These are phyloP conservation scores for Cladopsammia gracilis DNA, from an alignment of 64 coral and sea anemone species.

Conservation along the genomic window DNA sequence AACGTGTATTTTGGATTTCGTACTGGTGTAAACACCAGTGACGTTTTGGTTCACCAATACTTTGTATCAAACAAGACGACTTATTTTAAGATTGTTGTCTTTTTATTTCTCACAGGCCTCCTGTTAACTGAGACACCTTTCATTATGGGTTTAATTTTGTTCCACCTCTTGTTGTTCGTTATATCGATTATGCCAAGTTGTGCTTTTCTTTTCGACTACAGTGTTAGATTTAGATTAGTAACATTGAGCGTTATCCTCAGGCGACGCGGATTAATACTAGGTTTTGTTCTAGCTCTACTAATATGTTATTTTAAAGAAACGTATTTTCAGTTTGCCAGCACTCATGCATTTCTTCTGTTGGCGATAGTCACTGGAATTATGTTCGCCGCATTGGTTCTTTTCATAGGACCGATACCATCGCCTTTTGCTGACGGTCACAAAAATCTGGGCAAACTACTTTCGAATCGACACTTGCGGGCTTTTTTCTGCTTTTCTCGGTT, in stretches of 20 bases:
- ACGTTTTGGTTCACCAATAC: too few species aligned
- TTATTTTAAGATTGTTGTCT: too few species aligned
- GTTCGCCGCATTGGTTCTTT: not conserved
- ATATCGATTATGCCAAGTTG: too few species aligned
- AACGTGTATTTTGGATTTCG: too few species aligned
- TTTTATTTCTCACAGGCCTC: too few species aligned
- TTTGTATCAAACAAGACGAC: too few species aligned
- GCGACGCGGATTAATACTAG: not conserved
- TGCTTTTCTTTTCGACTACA: too few species aligned
- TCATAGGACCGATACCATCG: not conserved
- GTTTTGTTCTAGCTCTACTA: not conserved
- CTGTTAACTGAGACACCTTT: too few species aligned
- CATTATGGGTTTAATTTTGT: too few species aligned
- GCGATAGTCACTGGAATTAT: not conserved
- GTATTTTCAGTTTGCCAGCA: not conserved
- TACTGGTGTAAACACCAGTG: too few species aligned
- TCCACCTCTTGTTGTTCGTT: too few species aligned
- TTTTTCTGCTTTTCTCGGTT: not conserved
- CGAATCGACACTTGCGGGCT: not conserved
- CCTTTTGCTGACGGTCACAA: not conserved
- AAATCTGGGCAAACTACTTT: too few species aligned
- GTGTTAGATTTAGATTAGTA: not conserved
- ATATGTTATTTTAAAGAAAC: not conserved
- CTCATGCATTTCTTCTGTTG: not conserved
- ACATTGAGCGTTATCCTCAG: not conserved